Base-by-base conservation (phyloP, 64 coral and sea anemone species). In the Dendronephthya gigantea region DNA sequence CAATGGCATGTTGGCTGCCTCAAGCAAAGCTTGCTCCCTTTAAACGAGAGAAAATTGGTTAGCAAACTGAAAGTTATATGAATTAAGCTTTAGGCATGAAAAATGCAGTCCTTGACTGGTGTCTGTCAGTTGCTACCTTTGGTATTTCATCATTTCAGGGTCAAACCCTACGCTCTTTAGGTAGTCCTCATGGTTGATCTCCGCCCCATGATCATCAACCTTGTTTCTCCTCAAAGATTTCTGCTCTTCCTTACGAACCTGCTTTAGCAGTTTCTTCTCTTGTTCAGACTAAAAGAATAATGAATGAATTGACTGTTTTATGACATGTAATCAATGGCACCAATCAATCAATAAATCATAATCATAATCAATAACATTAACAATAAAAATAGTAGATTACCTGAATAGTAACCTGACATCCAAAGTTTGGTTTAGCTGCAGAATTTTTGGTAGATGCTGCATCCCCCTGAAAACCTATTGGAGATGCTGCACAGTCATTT, bases 341-440 rank as follows among this genome's bases (percentile, higher is more conserved):
- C n/a, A n/a, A n/a, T n/a, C n/a, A n/a, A n/a, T n/a, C n/a, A n/a
- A n/a, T n/a, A n/a, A n/a, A n/a, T n/a, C n/a, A n/a, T n/a, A n/a
- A n/a, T n/a, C n/a, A n/a, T n/a, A n/a, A n/a, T n/a, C n/a, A n/a
- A n/a, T n/a, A n/a, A n/a, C 48, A 35, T 31, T 35, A 48, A 0
- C 28, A 43, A 40, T 9, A 22, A 12, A 1, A 5, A 27, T 22
- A 48, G n/a, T 43, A 81, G 55, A 62, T 62, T 40, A 96, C 94
- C 94, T 97, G 94, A 19, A 97, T 88, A 19, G 83, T 90, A 25
- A 93, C 91, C 74, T 93, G 91, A 70, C 94, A 93, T 40, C 94
- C 94, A 91, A 87, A 97, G 0, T 30, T 84, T 9, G 94, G 91
- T 83, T 90, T 90, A 30, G 49, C 86, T 59, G 34, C 41, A 29